These are phyloP conservation scores for Vimba vimba DNA, from an alignment of 2,113 vertebrate species.

Conservation along the genomic window DNA sequence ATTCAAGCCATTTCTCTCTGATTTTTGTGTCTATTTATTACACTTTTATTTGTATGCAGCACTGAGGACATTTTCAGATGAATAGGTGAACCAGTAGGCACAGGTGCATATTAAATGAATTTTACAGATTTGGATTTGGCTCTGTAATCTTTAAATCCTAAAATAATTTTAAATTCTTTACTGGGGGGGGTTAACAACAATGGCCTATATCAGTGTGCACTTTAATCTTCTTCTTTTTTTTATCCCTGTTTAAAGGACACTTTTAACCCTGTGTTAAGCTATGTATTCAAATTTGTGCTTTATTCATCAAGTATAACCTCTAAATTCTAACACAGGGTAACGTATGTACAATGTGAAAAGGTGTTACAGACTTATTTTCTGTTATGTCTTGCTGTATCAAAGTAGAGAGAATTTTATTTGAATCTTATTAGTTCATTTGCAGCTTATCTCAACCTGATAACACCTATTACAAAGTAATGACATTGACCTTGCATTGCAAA, in stretches of 20 bases:
- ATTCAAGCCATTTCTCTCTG: too few relatives aligned
- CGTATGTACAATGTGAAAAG: background rate
- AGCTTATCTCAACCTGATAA: constrained; percentile 4
- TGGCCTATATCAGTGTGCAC: background rate
- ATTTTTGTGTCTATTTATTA: background rate
- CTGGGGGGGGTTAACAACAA: constrained; percentile 21
- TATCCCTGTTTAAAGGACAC: background rate
- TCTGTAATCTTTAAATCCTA: background rate
- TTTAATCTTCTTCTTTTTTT: background rate
- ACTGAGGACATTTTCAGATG: background rate
- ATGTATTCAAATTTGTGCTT: background rate
- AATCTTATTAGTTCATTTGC: background rate
- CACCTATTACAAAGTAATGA: background rate
- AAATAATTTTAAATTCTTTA: background rate
- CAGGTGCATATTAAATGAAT: background rate
- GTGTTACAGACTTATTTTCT: background rate
- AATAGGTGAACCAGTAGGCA: background rate
- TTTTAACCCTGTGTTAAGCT: background rate
- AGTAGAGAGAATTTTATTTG: background rate
- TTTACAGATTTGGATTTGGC: background rate
- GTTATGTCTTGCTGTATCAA: background rate
- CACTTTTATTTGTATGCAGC: background rate
- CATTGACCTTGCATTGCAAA: too few relatives aligned
- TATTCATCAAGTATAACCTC: background rate
- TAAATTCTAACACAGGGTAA: background rate